phyloP scores from a whole-genome alignment of 1,140 invertebrate species.

The Mya arenaria region DNA sequence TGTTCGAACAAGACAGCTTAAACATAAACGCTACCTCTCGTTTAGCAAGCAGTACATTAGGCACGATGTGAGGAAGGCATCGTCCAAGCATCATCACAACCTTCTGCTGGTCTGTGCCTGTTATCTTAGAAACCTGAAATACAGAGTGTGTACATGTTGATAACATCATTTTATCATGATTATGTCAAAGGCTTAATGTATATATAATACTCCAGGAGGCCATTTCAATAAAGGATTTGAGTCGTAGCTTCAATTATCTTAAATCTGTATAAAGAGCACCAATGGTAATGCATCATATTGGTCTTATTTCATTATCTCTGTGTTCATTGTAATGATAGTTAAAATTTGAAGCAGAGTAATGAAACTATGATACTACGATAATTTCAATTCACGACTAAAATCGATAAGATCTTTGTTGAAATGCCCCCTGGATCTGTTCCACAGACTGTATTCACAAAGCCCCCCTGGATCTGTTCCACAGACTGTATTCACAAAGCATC shows the following conservation, averaged over 20 bases:
- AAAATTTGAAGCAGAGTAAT: no score
- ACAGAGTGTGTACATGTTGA: not conserved
- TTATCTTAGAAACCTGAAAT: conserved; percentile 76
- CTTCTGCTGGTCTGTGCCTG: conserved; percentile 70
- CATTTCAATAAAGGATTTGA: not conserved
- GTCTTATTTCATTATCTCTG: no score
- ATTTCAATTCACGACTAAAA: no score
- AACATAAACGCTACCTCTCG: conserved; percentile 85
- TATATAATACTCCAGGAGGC: not conserved
- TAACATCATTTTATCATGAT: not conserved
- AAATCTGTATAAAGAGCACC: not conserved
- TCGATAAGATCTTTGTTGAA: no score
- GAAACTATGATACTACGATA: no score
- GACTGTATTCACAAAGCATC: no score
- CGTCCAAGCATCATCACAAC: conserved; percentile 79
- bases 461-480: no score
- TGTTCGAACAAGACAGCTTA: no score
- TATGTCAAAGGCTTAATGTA: not conserved
- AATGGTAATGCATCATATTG: no score
- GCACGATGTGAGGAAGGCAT: conserved; percentile 85
- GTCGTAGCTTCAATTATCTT: not conserved
- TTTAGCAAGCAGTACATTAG: conserved; percentile 87
- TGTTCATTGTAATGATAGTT: no score
- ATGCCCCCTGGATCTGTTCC: no score
- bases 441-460: no score